Evolutionary conservation across 2,888 invertebrate genomes (phyloP).

Genomic region (Archaeoteleia sp.): DNA sequence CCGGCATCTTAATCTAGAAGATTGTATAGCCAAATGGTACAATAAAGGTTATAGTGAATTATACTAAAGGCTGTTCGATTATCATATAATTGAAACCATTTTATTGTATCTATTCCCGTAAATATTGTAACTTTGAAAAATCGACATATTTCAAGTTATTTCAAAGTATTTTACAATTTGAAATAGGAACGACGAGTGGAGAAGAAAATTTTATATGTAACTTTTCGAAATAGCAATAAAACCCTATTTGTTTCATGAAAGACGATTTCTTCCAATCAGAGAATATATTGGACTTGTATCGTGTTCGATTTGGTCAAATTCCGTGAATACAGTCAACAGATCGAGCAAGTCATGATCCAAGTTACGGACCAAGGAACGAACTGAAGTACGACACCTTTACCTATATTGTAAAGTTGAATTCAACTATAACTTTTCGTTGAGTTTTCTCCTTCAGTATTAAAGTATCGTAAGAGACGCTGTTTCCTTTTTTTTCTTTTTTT

Average conservation of each 20-base stretch:
- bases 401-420: constrained; percentile 51
- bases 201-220: constrained; percentile 32
- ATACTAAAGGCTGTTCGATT: too few relatives aligned
- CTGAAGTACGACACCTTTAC: constrained; percentile 49
- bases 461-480: constrained; percentile 37
- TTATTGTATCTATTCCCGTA: too few relatives aligned
- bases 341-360: constrained; percentile 30
- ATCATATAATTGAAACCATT: too few relatives aligned
- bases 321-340: constrained; percentile 45
- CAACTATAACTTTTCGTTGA: constrained; percentile 47
- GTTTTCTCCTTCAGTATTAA: constrained; percentile 40
- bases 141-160: too few relatives aligned
- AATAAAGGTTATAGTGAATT: too few relatives aligned
- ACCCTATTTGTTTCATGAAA: constrained; percentile 49
- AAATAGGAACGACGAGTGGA: constrained; percentile 13
- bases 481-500: constrained; percentile 22
- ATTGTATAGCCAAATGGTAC: too few relatives aligned
- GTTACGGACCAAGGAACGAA: constrained; percentile 40
- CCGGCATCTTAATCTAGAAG: too few relatives aligned
- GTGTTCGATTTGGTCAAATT: constrained; percentile 45
- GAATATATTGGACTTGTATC: constrained; percentile 45
- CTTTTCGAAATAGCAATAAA: constrained; percentile 42
- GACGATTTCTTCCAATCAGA: constrained; percentile 47
- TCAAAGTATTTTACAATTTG: constrained; percentile 20
- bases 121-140: constrained; percentile 11